A percentile compares a stretch with the other conserved stretches of the same genome.
These are phyloP conservation scores for Tokudaia tokunoshimensis DNA, from an alignment of 2,797 vertebrate genomes.

Conservation along the genomic window DNA sequence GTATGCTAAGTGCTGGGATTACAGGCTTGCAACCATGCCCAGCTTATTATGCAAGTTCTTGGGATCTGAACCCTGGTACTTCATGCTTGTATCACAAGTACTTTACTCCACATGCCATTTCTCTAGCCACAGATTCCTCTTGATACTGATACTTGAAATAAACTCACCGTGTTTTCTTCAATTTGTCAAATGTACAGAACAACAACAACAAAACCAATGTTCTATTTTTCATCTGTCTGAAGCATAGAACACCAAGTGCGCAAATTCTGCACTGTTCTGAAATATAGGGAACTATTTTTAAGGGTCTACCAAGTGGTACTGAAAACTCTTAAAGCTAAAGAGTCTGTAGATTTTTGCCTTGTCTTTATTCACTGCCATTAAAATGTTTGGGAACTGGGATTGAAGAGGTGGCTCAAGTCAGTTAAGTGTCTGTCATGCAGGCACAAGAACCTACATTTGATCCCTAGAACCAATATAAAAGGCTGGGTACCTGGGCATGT, in stretches of 20 bases:
- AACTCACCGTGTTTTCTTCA: not conserved
- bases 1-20: not conserved
- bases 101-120: not conserved
- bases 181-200: conserved; percentile 5
- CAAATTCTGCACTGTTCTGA: not conserved
- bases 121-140: not conserved
- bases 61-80: not conserved
- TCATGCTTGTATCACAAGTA: not conserved
- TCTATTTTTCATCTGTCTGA: conserved; percentile 26
- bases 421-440: not conserved
- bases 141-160: not conserved
- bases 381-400: not conserved
- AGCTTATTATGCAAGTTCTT: not conserved
- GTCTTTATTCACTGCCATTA: conserved; percentile 25
- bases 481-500: not conserved
- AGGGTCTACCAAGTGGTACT: not conserved
- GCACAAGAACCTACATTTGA: not conserved
- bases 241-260: not conserved
- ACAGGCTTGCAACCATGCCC: not conserved
- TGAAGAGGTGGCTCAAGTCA: not conserved
- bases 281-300: not conserved
- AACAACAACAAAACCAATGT: not conserved
- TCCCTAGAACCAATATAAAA: not conserved
- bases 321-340: conserved; percentile 1
- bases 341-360: conserved; percentile 43